Evolutionary conservation across 2,888 invertebrate species (phyloP), one percentile per base, ranked within the genome.

Genomic region (Pristionchus mayeri): DNA sequence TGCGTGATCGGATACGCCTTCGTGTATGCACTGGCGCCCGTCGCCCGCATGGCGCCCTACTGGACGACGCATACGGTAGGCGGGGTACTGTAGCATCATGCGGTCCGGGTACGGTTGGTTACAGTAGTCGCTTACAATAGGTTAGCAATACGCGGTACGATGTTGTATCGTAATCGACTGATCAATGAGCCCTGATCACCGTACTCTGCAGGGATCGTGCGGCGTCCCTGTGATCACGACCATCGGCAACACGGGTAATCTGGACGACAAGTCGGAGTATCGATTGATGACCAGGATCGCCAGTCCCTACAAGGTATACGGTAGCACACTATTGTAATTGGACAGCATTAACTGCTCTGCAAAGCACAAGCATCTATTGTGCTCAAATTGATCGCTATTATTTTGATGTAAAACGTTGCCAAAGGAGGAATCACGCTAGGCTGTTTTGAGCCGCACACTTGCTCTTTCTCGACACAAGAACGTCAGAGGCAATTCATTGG

Each of bases 281-380:
- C 95, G 95, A 40, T 95, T 96, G 0, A 94, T 97, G 88, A 97
- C 97, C 6, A 94, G 96, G 86, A 95, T 97, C 94, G 96, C 96
- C 95, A 96, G 96, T 13, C 95, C 96, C 85, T 96, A 96, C 93
- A 93, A 93, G 81, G 90, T 92, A 78, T 44, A 27, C 75, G 75
- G 40, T 75, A 75, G 24, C n/a, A n/a, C n/a, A n/a, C n/a, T n/a
- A n/a, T n/a, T n/a, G n/a, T n/a, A n/a, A n/a, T n/a, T n/a, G n/a
- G n/a, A n/a, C n/a, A n/a, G 21, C 3, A 44, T 11, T 57, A 24
- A 57, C 21, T 57, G 24, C n/a, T 57, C 13, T 13, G 21, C 37
- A 2, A 0, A n/a, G n/a, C n/a, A n/a, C n/a, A n/a, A n/a, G n/a
- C n/a, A n/a, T n/a, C n/a, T n/a, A n/a, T n/a, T n/a, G n/a, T n/a